Base-by-base conservation (phyloP, 2,888 invertebrate genomes). In the Onthophagus sagittarius region DNA sequence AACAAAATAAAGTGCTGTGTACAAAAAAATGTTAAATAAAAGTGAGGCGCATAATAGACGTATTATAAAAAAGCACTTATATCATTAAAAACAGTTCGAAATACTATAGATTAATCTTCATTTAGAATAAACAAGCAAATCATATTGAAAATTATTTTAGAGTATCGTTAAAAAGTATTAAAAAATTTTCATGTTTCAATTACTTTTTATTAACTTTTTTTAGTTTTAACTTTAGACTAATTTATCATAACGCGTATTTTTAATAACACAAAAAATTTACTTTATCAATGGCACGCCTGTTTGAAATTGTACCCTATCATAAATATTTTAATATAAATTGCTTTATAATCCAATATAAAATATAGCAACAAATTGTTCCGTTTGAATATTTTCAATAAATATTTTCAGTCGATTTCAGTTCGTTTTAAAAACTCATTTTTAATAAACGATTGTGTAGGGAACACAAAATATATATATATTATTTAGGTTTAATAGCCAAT, bases 331-430 rank as follows among this genome's bases (percentile, higher is more conserved):
- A 53, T 53, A 53, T 53, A 53, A 53, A 53, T 53, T 53, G 39
- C 39, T 53, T 53, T 11, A 53, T 53, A 53, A 53, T 53, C 39
- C 39, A 53, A 53, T 53, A 53, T 53, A 53, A 53, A 53, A 53
- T 53, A 53, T 53, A 9, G 39, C 39, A 53, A 53, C 39, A 53
- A 13, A 70, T 70, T 33, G 33, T 70, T 70, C 15, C 70, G 70
- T 70, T 33, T 33, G 39, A 70, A 62, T 70, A 53, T 62, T 53
- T 70, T 39, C 70, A 70, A 70, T 70, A 70, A 70, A 70, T 39
- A 39, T 33, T 70, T 15, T 15, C 53, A 33, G 14, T 69, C 31
- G 32, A 15, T 23, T 23, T 53, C 39, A 70, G 33, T 53, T 53
- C 39, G 39, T 7, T 53, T 53, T 53, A 53, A 53, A 53, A 53